Conservation (phyloP, 2,113 vertebrate genomes). For the Nipponia nippon region DNA sequence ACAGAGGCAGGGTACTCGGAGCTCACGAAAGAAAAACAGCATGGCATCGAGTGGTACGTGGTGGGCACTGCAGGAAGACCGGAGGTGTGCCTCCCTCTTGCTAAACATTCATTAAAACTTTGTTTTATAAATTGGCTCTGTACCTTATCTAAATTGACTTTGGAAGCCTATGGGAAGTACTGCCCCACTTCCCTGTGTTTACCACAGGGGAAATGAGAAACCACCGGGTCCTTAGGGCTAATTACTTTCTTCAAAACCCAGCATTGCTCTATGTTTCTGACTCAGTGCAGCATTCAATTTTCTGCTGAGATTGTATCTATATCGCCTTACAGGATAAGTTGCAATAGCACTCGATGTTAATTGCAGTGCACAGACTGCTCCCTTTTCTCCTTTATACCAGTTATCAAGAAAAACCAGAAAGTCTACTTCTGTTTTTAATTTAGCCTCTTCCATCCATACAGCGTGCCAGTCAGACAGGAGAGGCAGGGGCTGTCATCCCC, state of each 20-base stretch:
- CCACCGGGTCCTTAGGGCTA: background rate
- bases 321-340: slow-evolving; percentile 37
- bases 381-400: slow-evolving; percentile 35
- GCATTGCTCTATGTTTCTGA: slow-evolving; percentile 25
- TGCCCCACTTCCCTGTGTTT: background rate
- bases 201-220: slow-evolving; percentile 42
- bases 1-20: background rate
- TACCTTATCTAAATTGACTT: background rate
- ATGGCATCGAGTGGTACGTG: background rate
- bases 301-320: slow-evolving; percentile 59
- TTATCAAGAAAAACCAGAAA: slow-evolving; percentile 65
- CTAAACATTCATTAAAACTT: background rate
- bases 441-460: slow-evolving; percentile 10
- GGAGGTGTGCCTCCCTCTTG: background rate
- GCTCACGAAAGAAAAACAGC: background rate
- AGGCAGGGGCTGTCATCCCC: background rate
- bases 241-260: slow-evolving; percentile 39
- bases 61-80: background rate
- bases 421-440: slow-evolving; percentile 38
- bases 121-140: background rate
- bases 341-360: slow-evolving; percentile 40
- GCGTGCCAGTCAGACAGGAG: slow-evolving; percentile 7
- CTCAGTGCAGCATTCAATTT: slow-evolving; percentile 25
- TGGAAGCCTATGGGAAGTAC: slow-evolving; percentile 1
- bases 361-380: slow-evolving; percentile 47